phyloP scores from a whole-genome alignment of 2,113 vertebrate species.

The Holacanthus passer region DNA sequence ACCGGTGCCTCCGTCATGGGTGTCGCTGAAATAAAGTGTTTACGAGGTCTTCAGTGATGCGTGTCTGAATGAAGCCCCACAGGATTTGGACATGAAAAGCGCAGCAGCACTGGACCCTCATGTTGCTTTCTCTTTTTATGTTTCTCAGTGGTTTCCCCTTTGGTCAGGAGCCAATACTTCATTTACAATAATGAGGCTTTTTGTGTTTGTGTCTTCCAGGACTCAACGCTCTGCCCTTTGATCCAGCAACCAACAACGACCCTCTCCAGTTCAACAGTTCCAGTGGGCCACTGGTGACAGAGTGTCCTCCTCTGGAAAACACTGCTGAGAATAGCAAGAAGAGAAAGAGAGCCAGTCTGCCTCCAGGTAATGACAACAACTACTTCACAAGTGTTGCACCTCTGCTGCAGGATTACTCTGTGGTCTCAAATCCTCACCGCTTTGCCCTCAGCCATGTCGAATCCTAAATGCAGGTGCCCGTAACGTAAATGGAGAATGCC shows the following conservation, averaged over 20 bases:
- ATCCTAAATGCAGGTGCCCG: conserved; percentile 33
- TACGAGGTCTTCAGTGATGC: not conserved
- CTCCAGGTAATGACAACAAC: conserved; percentile 85
- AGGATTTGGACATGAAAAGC: conserved; percentile 17
- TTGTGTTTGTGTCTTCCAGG: conserved; percentile 81
- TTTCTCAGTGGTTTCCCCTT: not conserved
- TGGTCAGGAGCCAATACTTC: not conserved
- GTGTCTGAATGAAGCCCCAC: not conserved
- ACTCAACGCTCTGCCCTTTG: conserved; percentile 90
- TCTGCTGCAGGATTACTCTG: conserved; percentile 27
- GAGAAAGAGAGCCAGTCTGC: conserved; percentile 87
- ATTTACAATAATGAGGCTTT: conserved; percentile 7
- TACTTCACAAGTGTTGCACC: conserved; percentile 1
- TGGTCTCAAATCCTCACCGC: conserved; percentile 31
- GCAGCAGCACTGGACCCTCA: not conserved
- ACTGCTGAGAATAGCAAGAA: conserved; percentile 88
- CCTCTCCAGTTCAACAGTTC: conserved; percentile 86
- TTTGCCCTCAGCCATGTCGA: conserved; percentile 38
- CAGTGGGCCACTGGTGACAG: conserved; percentile 78
- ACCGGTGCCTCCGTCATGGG: not conserved
- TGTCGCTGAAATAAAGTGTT: not conserved
- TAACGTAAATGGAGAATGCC: conserved; percentile 17
- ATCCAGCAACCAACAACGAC: conserved; percentile 87
- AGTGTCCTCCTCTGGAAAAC: conserved; percentile 87
- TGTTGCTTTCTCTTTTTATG: not conserved